phyloP scores from a whole-genome alignment of 2,888 invertebrate genomes.

The Sabellastarte sp. region DNA sequence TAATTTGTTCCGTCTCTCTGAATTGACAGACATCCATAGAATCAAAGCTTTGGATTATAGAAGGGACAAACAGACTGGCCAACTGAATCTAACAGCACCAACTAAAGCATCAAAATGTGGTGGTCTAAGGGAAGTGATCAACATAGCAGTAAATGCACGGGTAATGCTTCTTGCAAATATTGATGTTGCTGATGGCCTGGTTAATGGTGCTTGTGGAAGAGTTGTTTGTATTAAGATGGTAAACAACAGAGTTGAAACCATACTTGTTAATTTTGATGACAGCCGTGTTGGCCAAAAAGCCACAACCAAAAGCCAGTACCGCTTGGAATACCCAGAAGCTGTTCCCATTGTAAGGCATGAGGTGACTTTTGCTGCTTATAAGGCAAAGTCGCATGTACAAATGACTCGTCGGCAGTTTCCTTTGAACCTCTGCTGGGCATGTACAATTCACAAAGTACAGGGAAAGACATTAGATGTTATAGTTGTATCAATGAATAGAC shows the following conservation, averaged over 20 bases:
- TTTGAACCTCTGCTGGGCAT: conserved; percentile 21
- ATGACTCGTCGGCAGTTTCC: conserved; percentile 21
- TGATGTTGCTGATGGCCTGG: conserved; percentile 26
- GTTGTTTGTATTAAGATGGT: conserved; percentile 16
- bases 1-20: background rate
- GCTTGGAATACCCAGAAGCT: background rate
- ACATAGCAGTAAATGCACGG: conserved; percentile 15
- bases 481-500: conserved; percentile 25
- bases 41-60: background rate
- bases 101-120: conserved; percentile 10
- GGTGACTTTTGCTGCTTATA: background rate
- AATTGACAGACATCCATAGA: background rate
- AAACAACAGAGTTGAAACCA: conserved; percentile 1
- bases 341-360: background rate
- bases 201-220: conserved; percentile 24
- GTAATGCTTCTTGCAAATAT: conserved; percentile 27
- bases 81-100: background rate
- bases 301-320: background rate
- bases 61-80: background rate
- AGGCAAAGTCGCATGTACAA: background rate
- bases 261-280: conserved; percentile 18
- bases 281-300: conserved; percentile 17
- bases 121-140: conserved; percentile 8
- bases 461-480: conserved; percentile 22
- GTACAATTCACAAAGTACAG: conserved; percentile 29